These are phyloP conservation scores for Sarcophaga variegata DNA, from an alignment of 2,888 invertebrate genomes.

Conservation along the genomic window DNA sequence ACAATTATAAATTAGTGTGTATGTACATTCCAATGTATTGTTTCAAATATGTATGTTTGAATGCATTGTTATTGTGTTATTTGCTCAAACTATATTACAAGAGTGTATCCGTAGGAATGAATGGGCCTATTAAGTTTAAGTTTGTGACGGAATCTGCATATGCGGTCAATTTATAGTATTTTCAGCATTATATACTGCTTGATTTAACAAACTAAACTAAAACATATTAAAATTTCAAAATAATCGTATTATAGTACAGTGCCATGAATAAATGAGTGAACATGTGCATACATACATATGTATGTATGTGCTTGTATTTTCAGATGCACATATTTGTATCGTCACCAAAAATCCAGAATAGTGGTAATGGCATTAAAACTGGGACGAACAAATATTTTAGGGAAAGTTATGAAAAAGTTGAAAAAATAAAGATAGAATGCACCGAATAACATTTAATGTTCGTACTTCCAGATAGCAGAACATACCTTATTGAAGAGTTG, in stretches of 20 bases:
- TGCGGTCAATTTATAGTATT: conserved; percentile 56
- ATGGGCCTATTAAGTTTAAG: conserved; percentile 28
- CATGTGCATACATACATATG: not conserved
- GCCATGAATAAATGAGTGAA: conserved; percentile 20
- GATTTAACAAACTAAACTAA: conserved; percentile 30
- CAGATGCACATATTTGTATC: too few relatives aligned
- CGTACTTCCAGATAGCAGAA: too few relatives aligned
- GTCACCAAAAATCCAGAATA: too few relatives aligned
- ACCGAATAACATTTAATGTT: too few relatives aligned
- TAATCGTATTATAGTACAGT: conserved; percentile 1
- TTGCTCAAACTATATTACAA: not conserved
- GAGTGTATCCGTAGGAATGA: not conserved
- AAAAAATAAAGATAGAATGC: too few relatives aligned
- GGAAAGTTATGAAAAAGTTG: too few relatives aligned
- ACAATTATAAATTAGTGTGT: too few relatives aligned
- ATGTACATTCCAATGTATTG: not conserved
- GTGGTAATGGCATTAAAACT: too few relatives aligned
- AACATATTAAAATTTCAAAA: conserved; percentile 40
- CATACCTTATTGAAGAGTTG: too few relatives aligned
- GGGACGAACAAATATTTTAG: too few relatives aligned
- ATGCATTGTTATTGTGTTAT: not conserved
- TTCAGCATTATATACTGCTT: conserved; percentile 46
- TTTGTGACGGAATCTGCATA: conserved; percentile 46
- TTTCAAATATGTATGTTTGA: too few relatives aligned
- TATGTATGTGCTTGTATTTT: not conserved